Evolutionary conservation across 2,113 vertebrate species (phyloP), one percentile per base, ranked within the genome.

Genomic region (Nycticorax nycticorax): DNA sequence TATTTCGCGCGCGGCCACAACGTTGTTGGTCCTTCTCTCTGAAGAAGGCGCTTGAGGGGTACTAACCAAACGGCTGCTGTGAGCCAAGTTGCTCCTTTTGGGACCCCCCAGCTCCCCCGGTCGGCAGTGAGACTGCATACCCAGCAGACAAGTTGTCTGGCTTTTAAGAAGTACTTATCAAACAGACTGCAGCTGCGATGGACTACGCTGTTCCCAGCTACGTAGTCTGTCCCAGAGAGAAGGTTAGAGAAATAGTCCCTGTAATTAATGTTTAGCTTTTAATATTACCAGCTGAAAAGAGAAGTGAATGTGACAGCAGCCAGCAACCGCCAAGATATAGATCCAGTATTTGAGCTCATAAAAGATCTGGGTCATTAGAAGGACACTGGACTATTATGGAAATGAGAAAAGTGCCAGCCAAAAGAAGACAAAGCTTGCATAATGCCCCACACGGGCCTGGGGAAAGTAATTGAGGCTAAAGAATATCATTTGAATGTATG

Each of bases 171-270:
- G 77, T 27, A 12, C 72, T 95, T 86, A 55, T 33, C 62, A 52
- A 91, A 91, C 60, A 47, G 57, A 19, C 84, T 85, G 73, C 89
- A 81, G 94, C 86, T 94, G 77, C 56, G 73, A 33, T 52, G 39
- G 76, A 52, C 12, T 32, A 8, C 75, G 21, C 73, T 87, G 41
- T 82, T 92, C 60, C 77, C 69, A 68, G 5, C 52, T 60, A 86
- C 60, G 60, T 72, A 85, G 48, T 75, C 96, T 91, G 64, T 92
- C 48, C 48, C 56, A 48, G 43, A 71, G 62, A 85, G 47, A 68
- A 56, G 52, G 88, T 80, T 91, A 93, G 73, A 89, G 92, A 95
- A 95, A 69, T 66, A 93, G 37, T 84, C 43, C 32, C 60, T 82
- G 9, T 76, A 91, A 82, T 94, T 82, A 92, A 85, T 39, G 43